Conservation (phyloP, 30 jellyfish, hydroid and myxozoan genomes). For the Aurelia sp. region DNA sequence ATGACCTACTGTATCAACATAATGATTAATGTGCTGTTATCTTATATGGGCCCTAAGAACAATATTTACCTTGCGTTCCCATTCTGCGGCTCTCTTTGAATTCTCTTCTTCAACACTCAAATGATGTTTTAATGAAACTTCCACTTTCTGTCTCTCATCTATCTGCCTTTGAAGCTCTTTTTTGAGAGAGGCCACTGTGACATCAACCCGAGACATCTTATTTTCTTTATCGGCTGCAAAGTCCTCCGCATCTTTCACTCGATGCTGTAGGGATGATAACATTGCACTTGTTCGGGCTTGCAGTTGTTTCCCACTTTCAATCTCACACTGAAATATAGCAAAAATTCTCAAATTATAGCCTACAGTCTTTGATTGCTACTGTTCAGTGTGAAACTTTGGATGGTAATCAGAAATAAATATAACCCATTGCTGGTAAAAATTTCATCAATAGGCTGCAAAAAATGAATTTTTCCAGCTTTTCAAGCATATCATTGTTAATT, state of each 20-base stretch:
- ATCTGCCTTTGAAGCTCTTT: conserved; percentile 65
- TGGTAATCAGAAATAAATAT: no score
- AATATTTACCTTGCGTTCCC: conserved; percentile 67
- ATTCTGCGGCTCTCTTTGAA: conserved; percentile 53
- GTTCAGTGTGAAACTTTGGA: no score
- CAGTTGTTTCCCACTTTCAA: conserved; percentile 62
- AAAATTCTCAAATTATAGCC: no score
- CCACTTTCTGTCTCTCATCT: conserved; percentile 71
- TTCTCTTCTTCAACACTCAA: conserved; percentile 72
- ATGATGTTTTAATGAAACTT: conserved; percentile 70
- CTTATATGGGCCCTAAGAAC: no score
- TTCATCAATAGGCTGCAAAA: no score
- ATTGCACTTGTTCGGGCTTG: conserved; percentile 78
- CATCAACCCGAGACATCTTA: conserved; percentile 67
- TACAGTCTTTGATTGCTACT: background rate
- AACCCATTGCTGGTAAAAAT: no score
- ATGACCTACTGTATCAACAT: no score
- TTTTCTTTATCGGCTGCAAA: conserved; percentile 65
- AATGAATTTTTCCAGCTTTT: no score
- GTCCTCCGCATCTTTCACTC: conserved; percentile 87
- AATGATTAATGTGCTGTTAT: no score
- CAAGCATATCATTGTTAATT: no score
- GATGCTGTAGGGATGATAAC: conserved; percentile 60
- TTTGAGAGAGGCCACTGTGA: conserved; percentile 56
- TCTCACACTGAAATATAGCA: conserved; percentile 49